A percentile compares a stretch with the other conserved stretches of the same genome.
These are phyloP conservation scores for Clistopyga incitator DNA, from an alignment of 2,888 invertebrate species.

Conservation along the genomic window DNA sequence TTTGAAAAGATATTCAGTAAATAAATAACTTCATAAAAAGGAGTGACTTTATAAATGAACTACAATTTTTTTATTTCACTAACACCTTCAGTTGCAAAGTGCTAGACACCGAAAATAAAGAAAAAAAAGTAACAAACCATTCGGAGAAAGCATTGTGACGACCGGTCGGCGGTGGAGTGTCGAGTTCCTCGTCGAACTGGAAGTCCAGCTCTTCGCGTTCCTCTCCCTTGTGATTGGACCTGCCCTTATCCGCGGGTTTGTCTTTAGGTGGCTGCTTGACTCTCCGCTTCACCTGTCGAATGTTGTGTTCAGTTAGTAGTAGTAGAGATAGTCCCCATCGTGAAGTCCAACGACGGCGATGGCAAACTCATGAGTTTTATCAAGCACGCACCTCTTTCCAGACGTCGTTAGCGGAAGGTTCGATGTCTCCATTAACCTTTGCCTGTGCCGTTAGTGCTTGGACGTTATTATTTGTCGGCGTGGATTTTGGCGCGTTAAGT, in stretches of 20 bases:
- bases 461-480: constrained; percentile 41
- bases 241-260: constrained; percentile 76
- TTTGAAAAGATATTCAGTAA: constrained; percentile 25
- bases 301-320: constrained; percentile 57
- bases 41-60: constrained; percentile 14
- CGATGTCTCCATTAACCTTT: constrained; percentile 74
- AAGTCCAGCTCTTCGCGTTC: constrained; percentile 95
- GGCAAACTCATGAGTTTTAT: constrained; percentile 42
- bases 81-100: not conserved
- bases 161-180: constrained; percentile 90
- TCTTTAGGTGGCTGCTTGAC: constrained; percentile 82
- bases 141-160: constrained; percentile 93
- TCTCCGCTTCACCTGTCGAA: constrained; percentile 83
- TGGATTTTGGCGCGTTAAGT: constrained; percentile 12
- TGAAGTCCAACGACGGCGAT: constrained; percentile 49
- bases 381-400: constrained; percentile 86
- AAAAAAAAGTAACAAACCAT: constrained; percentile 85
- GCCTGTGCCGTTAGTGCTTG: constrained; percentile 54
- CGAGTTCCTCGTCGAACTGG: constrained; percentile 98
- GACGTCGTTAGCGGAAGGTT: constrained; percentile 82
- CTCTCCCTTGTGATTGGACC: constrained; percentile 73
- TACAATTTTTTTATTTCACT: not conserved
- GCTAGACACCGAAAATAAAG: not conserved
- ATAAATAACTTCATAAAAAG: not conserved
- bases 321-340: constrained; percentile 34